A percentile compares a stretch with the other conserved stretches of the same genome.
Conservation (phyloP, 2,888 invertebrate species). For the Drosophila crucigera region DNA sequence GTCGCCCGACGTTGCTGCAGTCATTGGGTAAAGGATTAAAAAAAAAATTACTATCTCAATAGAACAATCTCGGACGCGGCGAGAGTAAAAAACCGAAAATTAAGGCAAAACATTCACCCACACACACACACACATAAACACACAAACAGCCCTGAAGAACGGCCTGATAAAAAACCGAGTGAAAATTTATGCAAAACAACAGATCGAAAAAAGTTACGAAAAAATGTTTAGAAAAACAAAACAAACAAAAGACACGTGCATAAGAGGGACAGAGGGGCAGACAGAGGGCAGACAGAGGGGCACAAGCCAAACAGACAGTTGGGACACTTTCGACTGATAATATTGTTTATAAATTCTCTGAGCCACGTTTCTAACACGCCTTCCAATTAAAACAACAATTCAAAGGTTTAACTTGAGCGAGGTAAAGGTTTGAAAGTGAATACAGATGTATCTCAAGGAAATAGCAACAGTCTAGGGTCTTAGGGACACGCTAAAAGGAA, state of each 20-base stretch:
- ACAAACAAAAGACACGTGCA: constrained; percentile 37
- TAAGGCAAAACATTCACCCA: constrained; percentile 46
- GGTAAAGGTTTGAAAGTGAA: constrained; percentile 3
- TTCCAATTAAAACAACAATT: constrained; percentile 36
- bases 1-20: constrained; percentile 55
- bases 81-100: constrained; percentile 51
- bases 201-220: constrained; percentile 51
- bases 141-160: constrained; percentile 23
- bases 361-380: constrained; percentile 20
- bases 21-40: constrained; percentile 76
- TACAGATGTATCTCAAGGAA: not conserved
- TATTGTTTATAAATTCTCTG: constrained; percentile 44
- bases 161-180: constrained; percentile 72
- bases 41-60: constrained; percentile 76
- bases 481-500: not conserved
- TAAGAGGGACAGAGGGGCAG: constrained; percentile 2
- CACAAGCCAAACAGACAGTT: constrained; percentile 31
- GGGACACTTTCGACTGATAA: constrained; percentile 49
- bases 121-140: constrained; percentile 28
- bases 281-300: not conserved
- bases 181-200: constrained; percentile 77
- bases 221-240: constrained; percentile 46
- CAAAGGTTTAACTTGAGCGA: constrained; percentile 11
- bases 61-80: constrained; percentile 68
- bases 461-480: not conserved